Conservation (phyloP, 2,113 vertebrate species). For the Orientallactaga bullata region DNA sequence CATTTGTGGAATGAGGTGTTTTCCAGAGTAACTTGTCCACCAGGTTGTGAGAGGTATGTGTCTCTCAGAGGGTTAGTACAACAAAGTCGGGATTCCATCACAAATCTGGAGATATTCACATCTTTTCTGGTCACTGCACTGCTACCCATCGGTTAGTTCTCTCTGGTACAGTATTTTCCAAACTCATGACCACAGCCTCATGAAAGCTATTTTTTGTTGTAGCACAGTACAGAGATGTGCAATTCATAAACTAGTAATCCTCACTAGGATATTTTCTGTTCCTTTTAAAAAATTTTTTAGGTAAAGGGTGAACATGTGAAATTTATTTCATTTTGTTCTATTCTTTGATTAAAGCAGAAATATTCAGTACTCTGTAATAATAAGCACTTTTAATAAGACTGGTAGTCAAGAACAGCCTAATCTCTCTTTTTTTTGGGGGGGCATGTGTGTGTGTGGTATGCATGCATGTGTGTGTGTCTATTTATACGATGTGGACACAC, state of each 20-base stretch:
- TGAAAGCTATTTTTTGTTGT: background rate
- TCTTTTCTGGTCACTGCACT: background rate
- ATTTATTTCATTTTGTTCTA: background rate
- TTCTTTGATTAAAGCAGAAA: background rate
- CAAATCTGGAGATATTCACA: background rate
- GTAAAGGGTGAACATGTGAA: background rate
- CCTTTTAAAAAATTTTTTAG: background rate
- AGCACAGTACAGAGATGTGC: background rate
- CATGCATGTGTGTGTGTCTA: no score
- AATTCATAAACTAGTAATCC: background rate
- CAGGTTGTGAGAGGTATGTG: background rate
- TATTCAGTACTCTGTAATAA: background rate
- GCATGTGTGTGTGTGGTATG: no score
- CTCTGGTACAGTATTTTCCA: background rate
- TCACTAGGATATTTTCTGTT: background rate
- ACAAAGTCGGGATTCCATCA: background rate
- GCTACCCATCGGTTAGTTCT: background rate
- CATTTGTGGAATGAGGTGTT: background rate
- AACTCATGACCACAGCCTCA: background rate
- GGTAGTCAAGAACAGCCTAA: background rate
- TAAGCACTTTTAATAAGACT: background rate
- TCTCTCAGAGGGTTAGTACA: rapidly evolving
- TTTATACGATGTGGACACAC: no score
- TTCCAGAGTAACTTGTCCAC: background rate
- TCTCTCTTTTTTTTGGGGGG: no score